Evolutionary conservation across 1,140 invertebrate species (phyloP).

Genomic region (Steinernema feltiae): DNA sequence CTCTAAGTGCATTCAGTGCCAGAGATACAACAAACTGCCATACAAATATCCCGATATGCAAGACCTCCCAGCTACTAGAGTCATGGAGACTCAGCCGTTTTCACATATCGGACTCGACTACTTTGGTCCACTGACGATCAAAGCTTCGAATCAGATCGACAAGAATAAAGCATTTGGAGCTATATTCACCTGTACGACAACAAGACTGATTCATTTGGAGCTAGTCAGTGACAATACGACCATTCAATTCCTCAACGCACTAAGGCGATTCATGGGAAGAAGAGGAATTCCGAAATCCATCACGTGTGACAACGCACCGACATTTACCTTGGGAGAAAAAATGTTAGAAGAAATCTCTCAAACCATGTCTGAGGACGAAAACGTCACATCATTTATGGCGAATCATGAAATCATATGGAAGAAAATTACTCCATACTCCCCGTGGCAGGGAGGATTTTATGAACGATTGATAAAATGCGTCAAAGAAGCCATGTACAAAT

Average conservation of each 20-base stretch:
- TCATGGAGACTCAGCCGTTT: neutral
- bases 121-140: constrained; percentile 19
- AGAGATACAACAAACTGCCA: constrained; percentile 15
- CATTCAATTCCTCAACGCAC: constrained; percentile 8
- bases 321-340: constrained; percentile 5
- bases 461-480: neutral
- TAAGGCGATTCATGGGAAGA: neutral
- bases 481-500: neutral
- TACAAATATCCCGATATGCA: constrained; percentile 19
- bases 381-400: neutral
- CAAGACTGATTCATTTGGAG: constrained; percentile 17
- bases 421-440: neutral
- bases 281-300: constrained; percentile 8
- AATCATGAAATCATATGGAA: constrained; percentile 3
- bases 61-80: constrained; percentile 4
- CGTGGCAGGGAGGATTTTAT: constrained; percentile 7
- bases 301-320: constrained; percentile 7
- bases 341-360: neutral
- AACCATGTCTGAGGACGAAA: neutral
- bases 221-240: neutral
- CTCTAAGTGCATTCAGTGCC: constrained; percentile 11
- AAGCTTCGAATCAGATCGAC: neutral
- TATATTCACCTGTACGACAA: constrained; percentile 21
- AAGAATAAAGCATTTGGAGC: neutral
- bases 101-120: constrained; percentile 9